Evolutionary conservation across 1,140 invertebrate genomes (phyloP).

Genomic region (Homalodisca vitripennis): DNA sequence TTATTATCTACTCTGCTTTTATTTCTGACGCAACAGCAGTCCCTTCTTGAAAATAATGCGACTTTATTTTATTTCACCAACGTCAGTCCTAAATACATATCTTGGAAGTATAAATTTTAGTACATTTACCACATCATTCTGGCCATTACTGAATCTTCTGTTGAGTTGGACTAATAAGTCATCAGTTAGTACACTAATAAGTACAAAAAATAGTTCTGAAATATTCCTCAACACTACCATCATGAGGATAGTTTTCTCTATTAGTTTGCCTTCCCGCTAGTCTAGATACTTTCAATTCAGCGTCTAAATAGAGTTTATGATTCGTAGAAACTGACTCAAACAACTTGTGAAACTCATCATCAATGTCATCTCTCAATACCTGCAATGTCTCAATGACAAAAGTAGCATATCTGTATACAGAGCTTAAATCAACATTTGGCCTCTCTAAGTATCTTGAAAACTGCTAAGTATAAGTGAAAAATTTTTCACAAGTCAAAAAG

Average conservation of each 20-base stretch:
- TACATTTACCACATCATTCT: slow-evolving; percentile 7
- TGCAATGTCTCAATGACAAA: slow-evolving; percentile 11
- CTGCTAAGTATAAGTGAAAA: slow-evolving; percentile 1
- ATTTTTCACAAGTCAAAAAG: slow-evolving; percentile 8
- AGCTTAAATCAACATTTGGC: slow-evolving; percentile 10
- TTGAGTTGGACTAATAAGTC: slow-evolving; percentile 9
- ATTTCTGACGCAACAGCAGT: background rate
- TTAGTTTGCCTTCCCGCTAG: slow-evolving; percentile 4
- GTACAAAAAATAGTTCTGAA: background rate
- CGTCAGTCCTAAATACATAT: background rate
- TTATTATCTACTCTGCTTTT: slow-evolving; percentile 4
- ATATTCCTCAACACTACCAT: slow-evolving; percentile 5
- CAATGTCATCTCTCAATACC: slow-evolving; percentile 9
- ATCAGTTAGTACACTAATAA: background rate
- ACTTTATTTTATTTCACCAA: background rate
- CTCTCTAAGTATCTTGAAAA: slow-evolving; percentile 1
- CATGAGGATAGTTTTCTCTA: slow-evolving; percentile 7
- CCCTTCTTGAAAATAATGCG: background rate
- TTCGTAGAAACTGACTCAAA: slow-evolving; percentile 9
- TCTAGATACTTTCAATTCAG: slow-evolving; percentile 9
- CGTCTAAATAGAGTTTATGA: slow-evolving; percentile 9
- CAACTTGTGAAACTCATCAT: slow-evolving; percentile 14
- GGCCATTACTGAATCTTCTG: slow-evolving; percentile 1
- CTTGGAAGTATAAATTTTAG: background rate
- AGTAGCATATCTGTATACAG: slow-evolving; percentile 3